Evolutionary conservation across 2,797 vertebrate genomes (phyloP).

Genomic region (Dermochelys coriacea): DNA sequence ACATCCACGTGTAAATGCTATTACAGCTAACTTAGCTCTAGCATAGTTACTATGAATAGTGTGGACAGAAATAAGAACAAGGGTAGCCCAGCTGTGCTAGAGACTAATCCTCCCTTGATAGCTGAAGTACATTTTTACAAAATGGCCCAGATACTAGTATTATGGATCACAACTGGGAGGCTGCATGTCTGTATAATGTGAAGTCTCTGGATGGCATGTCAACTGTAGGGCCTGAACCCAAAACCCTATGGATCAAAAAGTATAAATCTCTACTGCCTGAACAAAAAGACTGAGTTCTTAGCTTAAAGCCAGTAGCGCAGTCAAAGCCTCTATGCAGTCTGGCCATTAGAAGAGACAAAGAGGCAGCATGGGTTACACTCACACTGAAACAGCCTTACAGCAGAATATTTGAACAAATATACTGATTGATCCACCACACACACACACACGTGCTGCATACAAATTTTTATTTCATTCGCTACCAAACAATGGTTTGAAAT

Average conservation of each 20-base stretch:
- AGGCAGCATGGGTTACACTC: not conserved
- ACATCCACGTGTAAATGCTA: fast-evolving
- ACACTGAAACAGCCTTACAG: not conserved
- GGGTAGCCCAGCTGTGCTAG: fast-evolving
- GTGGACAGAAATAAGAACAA: not conserved
- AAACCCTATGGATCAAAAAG: not conserved
- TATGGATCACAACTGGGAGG: not conserved
- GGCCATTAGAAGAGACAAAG: not conserved
- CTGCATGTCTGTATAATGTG: fast-evolving
- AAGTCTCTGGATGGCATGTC: not conserved
- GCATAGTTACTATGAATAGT: not conserved
- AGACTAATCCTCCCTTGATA: not conserved
- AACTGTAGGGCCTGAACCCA: not conserved
- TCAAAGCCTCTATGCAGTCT: not conserved
- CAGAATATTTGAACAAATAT: fast-evolving
- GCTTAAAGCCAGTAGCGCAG: fast-evolving
- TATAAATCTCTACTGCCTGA: not conserved
- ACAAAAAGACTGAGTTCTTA: not conserved
- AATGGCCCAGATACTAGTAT: fast-evolving
- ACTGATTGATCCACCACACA: no score
- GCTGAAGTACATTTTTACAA: not conserved
- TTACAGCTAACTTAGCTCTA: not conserved
- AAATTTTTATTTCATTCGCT: not conserved
- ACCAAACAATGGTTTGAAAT: fast-evolving
- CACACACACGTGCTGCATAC: not conserved